Evolutionary conservation across 2,113 vertebrate species (phyloP).

Genomic region (Copsychus sechellarum): DNA sequence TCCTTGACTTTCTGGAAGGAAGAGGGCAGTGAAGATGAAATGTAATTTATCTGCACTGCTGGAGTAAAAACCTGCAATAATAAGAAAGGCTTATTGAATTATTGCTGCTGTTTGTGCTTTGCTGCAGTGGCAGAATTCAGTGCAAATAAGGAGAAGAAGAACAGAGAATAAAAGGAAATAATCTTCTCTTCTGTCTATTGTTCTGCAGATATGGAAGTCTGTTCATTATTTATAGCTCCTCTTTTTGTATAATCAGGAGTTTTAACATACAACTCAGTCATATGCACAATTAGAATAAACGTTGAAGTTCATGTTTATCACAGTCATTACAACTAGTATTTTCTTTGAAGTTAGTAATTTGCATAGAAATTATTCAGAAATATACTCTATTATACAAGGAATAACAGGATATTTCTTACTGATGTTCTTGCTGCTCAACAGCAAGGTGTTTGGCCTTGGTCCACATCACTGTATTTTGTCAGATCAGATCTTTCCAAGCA

Average conservation of each 20-base stretch:
- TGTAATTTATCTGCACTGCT: conserved; percentile 4
- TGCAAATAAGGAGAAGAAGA: not conserved
- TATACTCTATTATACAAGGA: not conserved
- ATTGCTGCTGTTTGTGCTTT: not conserved
- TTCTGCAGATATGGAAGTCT: not conserved
- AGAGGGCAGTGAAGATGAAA: not conserved
- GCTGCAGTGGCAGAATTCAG: not conserved
- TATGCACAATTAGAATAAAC: not conserved
- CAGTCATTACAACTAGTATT: not conserved
- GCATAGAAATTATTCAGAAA: not conserved
- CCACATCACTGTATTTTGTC: not conserved
- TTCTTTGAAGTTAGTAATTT: not conserved
- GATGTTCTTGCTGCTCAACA: not conserved
- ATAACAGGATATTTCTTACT: not conserved
- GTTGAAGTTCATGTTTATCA: not conserved
- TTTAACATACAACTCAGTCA: not conserved
- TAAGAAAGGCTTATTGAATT: conserved; percentile 13
- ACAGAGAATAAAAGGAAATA: not conserved
- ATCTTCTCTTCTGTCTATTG: not conserved
- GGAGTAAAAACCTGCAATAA: conserved; percentile 23
- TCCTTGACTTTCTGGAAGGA: not conserved
- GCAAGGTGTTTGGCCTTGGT: not conserved
- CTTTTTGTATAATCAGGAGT: not conserved
- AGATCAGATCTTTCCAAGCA: not conserved
- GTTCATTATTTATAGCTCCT: not conserved